phyloP scores from a whole-genome alignment of 2,113 vertebrate genomes.

The Ptilonorhynchus violaceus region DNA sequence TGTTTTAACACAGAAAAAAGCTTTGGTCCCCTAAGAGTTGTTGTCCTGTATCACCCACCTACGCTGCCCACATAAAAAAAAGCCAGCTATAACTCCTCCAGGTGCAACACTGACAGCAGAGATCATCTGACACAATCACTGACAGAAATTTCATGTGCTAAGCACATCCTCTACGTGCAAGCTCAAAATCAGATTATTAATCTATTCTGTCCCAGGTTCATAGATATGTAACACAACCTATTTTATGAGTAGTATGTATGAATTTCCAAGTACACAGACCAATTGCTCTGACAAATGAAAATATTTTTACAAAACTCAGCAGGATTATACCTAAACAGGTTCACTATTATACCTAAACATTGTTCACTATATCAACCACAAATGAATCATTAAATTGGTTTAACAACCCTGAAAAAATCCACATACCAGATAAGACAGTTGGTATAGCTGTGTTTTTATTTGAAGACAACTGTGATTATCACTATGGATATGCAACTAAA shows the following conservation, averaged over 20 bases:
- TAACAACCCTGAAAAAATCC: not conserved
- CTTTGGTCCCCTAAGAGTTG: not conserved
- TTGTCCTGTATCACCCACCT: not conserved
- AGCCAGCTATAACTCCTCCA: not conserved
- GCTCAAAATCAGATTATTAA: not conserved
- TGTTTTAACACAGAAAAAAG: not conserved
- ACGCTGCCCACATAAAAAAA: not conserved
- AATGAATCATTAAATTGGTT: not conserved
- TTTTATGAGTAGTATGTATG: not conserved
- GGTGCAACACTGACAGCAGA: not conserved
- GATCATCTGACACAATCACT: not conserved
- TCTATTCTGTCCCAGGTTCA: not conserved
- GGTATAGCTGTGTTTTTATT: not conserved
- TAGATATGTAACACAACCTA: not conserved
- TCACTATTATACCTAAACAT: not conserved
- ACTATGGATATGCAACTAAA: not conserved
- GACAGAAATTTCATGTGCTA: not conserved
- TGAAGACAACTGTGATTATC: constrained; percentile 1
- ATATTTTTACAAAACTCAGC: not conserved
- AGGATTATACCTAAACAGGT: not conserved
- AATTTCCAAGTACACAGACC: not conserved
- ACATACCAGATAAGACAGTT: not conserved
- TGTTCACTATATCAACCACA: not conserved
- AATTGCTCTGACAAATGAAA: not conserved
- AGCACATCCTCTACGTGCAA: not conserved